These are phyloP conservation scores for Lucifuga dentata DNA, from an alignment of 2,113 vertebrate genomes.

Conservation along the genomic window DNA sequence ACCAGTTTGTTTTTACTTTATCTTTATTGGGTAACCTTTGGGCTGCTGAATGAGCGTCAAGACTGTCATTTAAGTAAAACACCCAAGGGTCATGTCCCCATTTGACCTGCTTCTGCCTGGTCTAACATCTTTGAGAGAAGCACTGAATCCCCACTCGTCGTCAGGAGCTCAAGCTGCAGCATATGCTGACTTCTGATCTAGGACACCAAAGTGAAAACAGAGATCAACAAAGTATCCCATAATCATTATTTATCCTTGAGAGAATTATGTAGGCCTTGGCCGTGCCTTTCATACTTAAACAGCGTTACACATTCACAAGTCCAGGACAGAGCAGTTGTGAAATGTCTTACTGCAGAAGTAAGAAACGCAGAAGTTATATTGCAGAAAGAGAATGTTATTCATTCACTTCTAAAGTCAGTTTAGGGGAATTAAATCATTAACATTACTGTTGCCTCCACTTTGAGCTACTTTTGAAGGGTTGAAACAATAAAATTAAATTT, in stretches of 20 bases:
- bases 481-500: slow-evolving; percentile 5
- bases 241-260: slow-evolving; percentile 44
- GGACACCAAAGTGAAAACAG: background rate
- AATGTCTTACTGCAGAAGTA: background rate
- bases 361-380: background rate
- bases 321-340: slow-evolving; percentile 6
- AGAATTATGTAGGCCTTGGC: background rate
- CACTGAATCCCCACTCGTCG: background rate
- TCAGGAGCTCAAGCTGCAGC: too few relatives aligned
- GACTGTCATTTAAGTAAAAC: background rate
- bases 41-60: background rate
- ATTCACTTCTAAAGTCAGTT: slow-evolving; percentile 13
- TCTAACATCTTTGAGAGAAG: background rate
- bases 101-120: too few relatives aligned
- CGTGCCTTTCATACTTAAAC: slow-evolving; percentile 42
- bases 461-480: background rate
- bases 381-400: slow-evolving; percentile 5
- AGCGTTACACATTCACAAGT: slow-evolving; percentile 15
- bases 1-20: too few relatives aligned
- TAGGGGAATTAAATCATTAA: background rate
- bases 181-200: too few relatives aligned
- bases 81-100: background rate
- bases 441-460: background rate
- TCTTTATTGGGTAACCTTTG: background rate
- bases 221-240: slow-evolving; percentile 20